Base-by-base conservation (phyloP, 2,888 invertebrate species). In the Micoletzkya japonica region DNA sequence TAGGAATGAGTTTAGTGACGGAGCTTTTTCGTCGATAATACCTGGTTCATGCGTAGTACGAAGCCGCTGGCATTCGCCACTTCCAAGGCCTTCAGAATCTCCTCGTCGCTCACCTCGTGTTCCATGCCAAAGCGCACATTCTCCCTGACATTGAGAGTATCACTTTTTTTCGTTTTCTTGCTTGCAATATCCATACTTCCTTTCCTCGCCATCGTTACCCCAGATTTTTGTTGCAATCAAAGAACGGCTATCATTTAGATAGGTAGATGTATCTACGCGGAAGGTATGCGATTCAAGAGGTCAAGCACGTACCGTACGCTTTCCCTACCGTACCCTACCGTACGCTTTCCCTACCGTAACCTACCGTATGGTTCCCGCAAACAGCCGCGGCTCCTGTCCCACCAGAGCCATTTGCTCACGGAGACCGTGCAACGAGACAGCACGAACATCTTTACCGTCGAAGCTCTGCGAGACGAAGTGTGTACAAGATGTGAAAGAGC, bases 321-420 rank as follows among this genome's bases (percentile, higher is more conserved):
- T n/a, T n/a, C n/a, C n/a, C n/a, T n/a, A n/a, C n/a, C n/a, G n/a
- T n/a, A n/a, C n/a, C n/a, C n/a, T n/a, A n/a, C n/a, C n/a, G n/a
- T n/a, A n/a, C n/a, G n/a, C n/a, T 52, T 6, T 6, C 52, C 52
- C 6, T 60, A 60, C 1, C 28, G n/a, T 14, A 26, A 28, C 6
- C 4, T 26, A 54, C 56, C 67, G 73, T 26, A 81, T 78, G 1
- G 74, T 75, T 24, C 80, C 80, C 10, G 77, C 72, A 57, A 80
- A 77, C 20, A 81, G 70, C 56, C 77, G 58, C 1, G 81, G 81
- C 50, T 76, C 74, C 59, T 81, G 81, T 34, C 76, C 78, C 4
- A 81, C 81, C 10, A 80, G 70, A 1, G 79, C 75, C 78, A 81
- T 77, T 70, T 80, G 78, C 2, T 72, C 70, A 14, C 81, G 56